These are phyloP conservation scores for Andrena trimmerana DNA, from an alignment of 2,888 invertebrate species.

Conservation along the genomic window DNA sequence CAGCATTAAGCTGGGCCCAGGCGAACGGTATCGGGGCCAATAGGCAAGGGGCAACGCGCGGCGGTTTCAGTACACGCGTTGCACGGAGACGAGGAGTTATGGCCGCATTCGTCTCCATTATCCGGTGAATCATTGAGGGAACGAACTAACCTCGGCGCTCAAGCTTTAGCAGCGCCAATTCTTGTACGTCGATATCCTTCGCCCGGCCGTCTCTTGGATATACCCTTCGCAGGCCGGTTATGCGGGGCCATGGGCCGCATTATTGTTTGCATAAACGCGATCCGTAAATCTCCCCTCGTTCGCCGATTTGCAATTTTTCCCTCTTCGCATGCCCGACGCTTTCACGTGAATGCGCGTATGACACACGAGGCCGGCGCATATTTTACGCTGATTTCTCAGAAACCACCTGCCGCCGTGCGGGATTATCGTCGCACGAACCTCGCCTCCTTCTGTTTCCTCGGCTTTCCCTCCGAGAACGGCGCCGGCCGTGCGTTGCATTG, in stretches of 20 bases:
- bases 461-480: neutral
- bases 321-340: conserved; percentile 56
- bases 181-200: conserved; percentile 73
- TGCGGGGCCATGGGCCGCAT: conserved; percentile 57
- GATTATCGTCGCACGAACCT: conserved; percentile 48
- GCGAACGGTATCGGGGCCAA: conserved; percentile 42
- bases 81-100: conserved; percentile 79
- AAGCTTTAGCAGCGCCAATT: conserved; percentile 74
- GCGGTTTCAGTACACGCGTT: conserved; percentile 44
- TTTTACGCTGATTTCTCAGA: conserved; percentile 65
- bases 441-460: neutral
- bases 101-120: conserved; percentile 83
- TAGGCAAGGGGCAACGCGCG: conserved; percentile 23
- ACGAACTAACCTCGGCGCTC: conserved; percentile 74
- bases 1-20: conserved; percentile 29
- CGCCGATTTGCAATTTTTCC: conserved; percentile 63
- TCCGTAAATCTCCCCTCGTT: conserved; percentile 73
- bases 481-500: too few relatives aligned
- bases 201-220: conserved; percentile 42
- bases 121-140: conserved; percentile 81
- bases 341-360: conserved; percentile 61
- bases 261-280: conserved; percentile 83
- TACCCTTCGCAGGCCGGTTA: conserved; percentile 45
- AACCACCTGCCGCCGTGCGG: conserved; percentile 51
- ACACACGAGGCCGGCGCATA: conserved; percentile 57